Percentiles rank a stretch among this genome's conserved stretches.
Evolutionary conservation across 2,888 invertebrate genomes (phyloP).

Genomic region (Cremastobaeus sp.): DNA sequence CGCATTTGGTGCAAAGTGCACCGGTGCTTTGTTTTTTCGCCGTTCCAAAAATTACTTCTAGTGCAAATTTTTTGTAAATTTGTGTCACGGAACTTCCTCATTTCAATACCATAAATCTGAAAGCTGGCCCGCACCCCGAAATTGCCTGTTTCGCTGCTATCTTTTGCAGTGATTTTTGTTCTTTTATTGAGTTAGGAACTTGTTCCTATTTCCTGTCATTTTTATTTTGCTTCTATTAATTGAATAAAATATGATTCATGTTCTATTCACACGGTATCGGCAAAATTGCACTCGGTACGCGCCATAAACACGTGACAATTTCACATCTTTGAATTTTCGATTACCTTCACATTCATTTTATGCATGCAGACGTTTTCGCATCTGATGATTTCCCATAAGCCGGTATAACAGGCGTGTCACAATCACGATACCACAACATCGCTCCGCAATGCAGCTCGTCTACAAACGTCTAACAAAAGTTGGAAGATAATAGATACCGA

Average conservation of each 20-base stretch:
- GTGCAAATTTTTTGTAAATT: conserved; percentile 11
- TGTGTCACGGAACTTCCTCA: not conserved
- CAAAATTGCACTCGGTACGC: not conserved
- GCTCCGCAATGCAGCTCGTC: conserved; percentile 8
- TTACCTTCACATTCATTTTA: conserved; percentile 34
- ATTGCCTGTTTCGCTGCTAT: too few relatives aligned
- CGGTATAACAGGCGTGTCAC: conserved; percentile 19
- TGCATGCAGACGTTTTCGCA: conserved; percentile 33
- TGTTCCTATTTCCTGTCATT: too few relatives aligned
- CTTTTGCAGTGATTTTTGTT: too few relatives aligned
- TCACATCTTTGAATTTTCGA: conserved; percentile 38
- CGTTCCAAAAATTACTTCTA: conserved; percentile 25
- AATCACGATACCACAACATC: conserved; percentile 24
- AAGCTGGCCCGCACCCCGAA: too few relatives aligned
- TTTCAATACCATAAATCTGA: too few relatives aligned
- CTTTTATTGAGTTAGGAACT: too few relatives aligned
- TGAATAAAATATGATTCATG: not conserved
- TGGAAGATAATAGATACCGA: not conserved
- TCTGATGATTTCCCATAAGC: conserved; percentile 48
- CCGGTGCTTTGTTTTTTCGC: conserved; percentile 11
- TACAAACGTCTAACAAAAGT: conserved; percentile 14
- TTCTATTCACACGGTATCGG: not conserved
- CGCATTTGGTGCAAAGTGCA: conserved; percentile 35
- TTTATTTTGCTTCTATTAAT: not conserved
- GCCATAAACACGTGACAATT: conserved; percentile 37